Conservation (phyloP, 2,888 invertebrate genomes). For the Nomada hirtipes region DNA sequence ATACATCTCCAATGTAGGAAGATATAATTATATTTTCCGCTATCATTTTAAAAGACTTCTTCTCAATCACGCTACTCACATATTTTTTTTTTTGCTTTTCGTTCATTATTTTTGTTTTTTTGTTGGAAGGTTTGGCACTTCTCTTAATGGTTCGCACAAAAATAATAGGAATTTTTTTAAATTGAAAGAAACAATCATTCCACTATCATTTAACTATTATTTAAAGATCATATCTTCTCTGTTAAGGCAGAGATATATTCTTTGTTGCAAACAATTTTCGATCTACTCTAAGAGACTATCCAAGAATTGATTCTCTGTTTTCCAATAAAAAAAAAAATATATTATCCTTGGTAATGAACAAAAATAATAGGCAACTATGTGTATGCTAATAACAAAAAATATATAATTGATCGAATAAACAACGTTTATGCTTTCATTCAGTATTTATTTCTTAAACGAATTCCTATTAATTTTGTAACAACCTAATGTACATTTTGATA, state of each 20-base stretch:
- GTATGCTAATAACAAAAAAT: constrained; percentile 24
- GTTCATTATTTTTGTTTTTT: constrained; percentile 4
- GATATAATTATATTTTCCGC: constrained; percentile 35
- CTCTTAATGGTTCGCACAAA: constrained; percentile 45
- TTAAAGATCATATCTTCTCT: not conserved
- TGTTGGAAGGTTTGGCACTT: constrained; percentile 68
- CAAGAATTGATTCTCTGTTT: constrained; percentile 7
- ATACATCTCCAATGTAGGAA: constrained; percentile 45
- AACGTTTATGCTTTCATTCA: constrained; percentile 25
- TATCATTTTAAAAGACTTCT: constrained; percentile 32
- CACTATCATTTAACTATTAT: not conserved
- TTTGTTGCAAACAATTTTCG: constrained; percentile 9
- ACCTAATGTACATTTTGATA: constrained; percentile 46
- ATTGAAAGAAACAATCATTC: not conserved
- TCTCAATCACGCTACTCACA: constrained; percentile 20
- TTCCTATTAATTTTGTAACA: constrained; percentile 56
- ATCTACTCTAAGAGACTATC: not conserved
- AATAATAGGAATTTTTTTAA: constrained; percentile 49
- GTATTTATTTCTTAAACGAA: constrained; percentile 36
- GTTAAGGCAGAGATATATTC: constrained; percentile 10
- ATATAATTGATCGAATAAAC: constrained; percentile 24
- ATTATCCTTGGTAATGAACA: not conserved
- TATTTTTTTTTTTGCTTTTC: constrained; percentile 8
- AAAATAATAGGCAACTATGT: constrained; percentile 19
- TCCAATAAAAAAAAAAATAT: not conserved